Evolutionary conservation across 2,888 invertebrate genomes (phyloP), one percentile per base, ranked within the genome.

Genomic region (Emesis castigata): DNA sequence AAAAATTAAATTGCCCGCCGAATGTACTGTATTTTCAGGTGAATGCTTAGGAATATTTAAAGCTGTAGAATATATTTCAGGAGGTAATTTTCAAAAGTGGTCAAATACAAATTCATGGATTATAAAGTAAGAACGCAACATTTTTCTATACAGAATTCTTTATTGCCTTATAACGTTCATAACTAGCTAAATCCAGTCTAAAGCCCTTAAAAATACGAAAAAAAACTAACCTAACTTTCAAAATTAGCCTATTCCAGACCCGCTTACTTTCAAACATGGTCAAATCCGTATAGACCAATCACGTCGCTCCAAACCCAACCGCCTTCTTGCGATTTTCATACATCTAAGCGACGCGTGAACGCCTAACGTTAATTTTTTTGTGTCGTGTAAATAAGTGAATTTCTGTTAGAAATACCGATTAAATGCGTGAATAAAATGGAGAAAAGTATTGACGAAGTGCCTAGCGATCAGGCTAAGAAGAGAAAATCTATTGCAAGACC

Each of bases 181-280:
- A 34, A 9, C 8, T 9, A 11, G 3, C 34, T 11, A 34, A 34
- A 34, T 34, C 7, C 34, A 34, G 11, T 14, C 29, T 34, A 65
- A 61, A 61, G 5, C 61, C 9, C 18, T 66, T 66, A 26, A 56
- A 70, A 48, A 56, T n/a, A 58, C 8, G n/a, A 20, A 18, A 14
- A 34, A 44, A 39, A 20, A 18, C 20, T 14, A n/a, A 1, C 39
- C 66, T 39, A 16, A 34, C 20, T 66, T 71, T 48, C 77, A 77
- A 73, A 77, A 77, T 26, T 73, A 73, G 73, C 69, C 77, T 73
- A 73, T 73, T 73, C 70, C 70, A 73, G 48, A 53, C 73, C 61
- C 16, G n/a, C 61, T 73, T 77, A 68, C 77, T 62, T 73, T 69
- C 73, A 73, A 68, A 77, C 58, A 68, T 69, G 26, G 61, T 61